Evolutionary conservation across 2,797 vertebrate genomes (phyloP).

Genomic region (Lagocephalus sceleratus): DNA sequence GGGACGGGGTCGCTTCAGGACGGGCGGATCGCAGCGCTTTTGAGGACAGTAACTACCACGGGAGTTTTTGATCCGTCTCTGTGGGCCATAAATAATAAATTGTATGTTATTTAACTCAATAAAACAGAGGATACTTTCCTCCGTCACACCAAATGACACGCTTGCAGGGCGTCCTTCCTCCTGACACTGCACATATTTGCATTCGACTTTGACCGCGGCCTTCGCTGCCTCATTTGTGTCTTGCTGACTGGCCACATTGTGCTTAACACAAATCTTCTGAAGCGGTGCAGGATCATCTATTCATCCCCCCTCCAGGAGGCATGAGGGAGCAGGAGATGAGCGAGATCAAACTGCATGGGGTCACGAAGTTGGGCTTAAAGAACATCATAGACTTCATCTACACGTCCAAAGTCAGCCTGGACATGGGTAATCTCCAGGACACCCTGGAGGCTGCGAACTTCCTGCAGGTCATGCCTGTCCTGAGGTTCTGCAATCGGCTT

Average conservation of each 20-base stretch:
- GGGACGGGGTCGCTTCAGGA: no score
- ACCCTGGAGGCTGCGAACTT: conserved; percentile 83
- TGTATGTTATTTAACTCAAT: no score
- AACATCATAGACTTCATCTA: conserved; percentile 84
- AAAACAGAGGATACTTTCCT: no score
- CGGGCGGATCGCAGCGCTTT: no score
- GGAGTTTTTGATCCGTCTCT: no score
- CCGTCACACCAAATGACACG: no score
- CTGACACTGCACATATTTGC: background rate
- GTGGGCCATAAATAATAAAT: no score
- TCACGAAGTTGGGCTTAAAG: conserved; percentile 75
- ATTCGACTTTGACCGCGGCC: background rate
- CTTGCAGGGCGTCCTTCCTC: no score
- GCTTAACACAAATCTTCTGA: conserved; percentile 11
- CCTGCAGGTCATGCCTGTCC: conserved; percentile 80
- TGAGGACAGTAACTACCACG: background rate
- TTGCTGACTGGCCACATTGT: background rate
- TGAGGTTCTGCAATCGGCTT: conserved; percentile 80
- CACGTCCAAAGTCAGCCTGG: conserved; percentile 74
- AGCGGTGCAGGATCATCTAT: conserved; percentile 9
- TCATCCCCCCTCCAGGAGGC: conserved; percentile 67
- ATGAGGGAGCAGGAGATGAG: conserved; percentile 82
- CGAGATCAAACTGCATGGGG: conserved; percentile 81
- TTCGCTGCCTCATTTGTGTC: background rate
- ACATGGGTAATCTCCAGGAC: conserved; percentile 78